Percentiles rank a stretch among this genome's conserved stretches.
Evolutionary conservation across 2,888 invertebrate genomes (phyloP).

Genomic region (Tineola bisselliella): DNA sequence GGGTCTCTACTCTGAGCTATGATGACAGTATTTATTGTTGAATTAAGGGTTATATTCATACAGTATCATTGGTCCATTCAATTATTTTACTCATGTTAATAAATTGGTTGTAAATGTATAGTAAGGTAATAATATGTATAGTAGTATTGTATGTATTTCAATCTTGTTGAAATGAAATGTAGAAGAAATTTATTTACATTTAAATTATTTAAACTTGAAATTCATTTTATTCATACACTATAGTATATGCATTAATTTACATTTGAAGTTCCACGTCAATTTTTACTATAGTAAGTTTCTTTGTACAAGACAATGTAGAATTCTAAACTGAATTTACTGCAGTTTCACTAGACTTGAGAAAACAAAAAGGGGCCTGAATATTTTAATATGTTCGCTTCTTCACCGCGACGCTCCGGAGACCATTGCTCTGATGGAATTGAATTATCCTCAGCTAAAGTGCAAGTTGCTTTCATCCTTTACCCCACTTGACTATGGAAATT

Average conservation of each 20-base stretch:
- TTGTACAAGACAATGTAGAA: slow-evolving; percentile 20
- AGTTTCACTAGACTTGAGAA: slow-evolving; percentile 21
- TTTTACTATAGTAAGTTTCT: slow-evolving; percentile 24
- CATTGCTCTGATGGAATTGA: background rate
- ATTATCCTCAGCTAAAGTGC: slow-evolving; percentile 3
- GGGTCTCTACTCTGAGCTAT: background rate
- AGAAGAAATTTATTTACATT: background rate
- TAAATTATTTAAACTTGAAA: slow-evolving; percentile 23
- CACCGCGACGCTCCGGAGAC: background rate
- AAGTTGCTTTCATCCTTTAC: slow-evolving; percentile 1
- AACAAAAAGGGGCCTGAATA: slow-evolving; percentile 38
- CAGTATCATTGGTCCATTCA: background rate
- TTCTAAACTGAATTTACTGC: slow-evolving; percentile 27
- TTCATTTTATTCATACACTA: too few relatives aligned
- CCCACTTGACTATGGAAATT: background rate
- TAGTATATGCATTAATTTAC: slow-evolving; percentile 1
- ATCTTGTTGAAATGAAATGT: background rate
- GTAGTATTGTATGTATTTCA: background rate
- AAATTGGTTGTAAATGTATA: background rate
- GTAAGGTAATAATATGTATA: background rate
- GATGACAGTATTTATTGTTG: background rate
- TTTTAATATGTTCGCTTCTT: slow-evolving; percentile 27
- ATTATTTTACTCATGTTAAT: background rate
- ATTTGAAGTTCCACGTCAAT: slow-evolving; percentile 30
- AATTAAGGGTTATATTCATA: background rate